A percentile compares a stretch with the other conserved stretches of the same genome.
These are phyloP conservation scores for Sphenopsis melanotis DNA, from an alignment of 2,797 vertebrate genomes.

Conservation along the genomic window DNA sequence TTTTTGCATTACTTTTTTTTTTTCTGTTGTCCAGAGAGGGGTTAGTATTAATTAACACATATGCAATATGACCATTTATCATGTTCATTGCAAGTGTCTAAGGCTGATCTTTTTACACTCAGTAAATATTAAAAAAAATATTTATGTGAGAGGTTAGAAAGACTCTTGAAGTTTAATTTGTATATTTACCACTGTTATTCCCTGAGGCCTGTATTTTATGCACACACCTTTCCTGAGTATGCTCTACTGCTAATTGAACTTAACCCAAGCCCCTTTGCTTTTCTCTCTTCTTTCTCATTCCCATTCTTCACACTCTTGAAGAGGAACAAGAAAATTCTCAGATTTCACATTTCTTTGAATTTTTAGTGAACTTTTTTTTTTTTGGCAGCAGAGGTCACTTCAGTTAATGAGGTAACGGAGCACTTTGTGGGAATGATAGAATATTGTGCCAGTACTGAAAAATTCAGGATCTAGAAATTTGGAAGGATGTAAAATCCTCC, in stretches of 20 bases:
- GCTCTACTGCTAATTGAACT: not conserved
- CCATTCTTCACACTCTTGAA: not conserved
- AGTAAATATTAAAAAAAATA: not conserved
- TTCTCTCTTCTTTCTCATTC: not conserved
- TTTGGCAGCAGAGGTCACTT: not conserved
- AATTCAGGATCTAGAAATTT: not conserved
- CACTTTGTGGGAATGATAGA: not conserved
- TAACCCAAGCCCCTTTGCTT: not conserved
- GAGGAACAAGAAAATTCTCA: not conserved
- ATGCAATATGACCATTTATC: not conserved
- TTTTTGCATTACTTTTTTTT: not conserved
- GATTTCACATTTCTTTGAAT: not conserved
- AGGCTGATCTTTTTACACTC: not conserved
- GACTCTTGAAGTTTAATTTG: slow-evolving; percentile 21
- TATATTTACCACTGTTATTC: slow-evolving; percentile 19
- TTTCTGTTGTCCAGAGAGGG: not conserved
- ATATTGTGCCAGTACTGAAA: not conserved
- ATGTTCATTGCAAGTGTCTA: not conserved
- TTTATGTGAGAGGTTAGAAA: slow-evolving; percentile 1
- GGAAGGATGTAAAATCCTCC: not conserved
- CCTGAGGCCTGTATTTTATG: not conserved
- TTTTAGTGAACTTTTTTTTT: not conserved
- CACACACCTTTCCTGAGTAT: not conserved
- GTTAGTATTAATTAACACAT: slow-evolving; percentile 28
- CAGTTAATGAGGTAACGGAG: not conserved